phyloP scores from a whole-genome alignment of 1,140 invertebrate species.

The Drosophila repletoides region DNA sequence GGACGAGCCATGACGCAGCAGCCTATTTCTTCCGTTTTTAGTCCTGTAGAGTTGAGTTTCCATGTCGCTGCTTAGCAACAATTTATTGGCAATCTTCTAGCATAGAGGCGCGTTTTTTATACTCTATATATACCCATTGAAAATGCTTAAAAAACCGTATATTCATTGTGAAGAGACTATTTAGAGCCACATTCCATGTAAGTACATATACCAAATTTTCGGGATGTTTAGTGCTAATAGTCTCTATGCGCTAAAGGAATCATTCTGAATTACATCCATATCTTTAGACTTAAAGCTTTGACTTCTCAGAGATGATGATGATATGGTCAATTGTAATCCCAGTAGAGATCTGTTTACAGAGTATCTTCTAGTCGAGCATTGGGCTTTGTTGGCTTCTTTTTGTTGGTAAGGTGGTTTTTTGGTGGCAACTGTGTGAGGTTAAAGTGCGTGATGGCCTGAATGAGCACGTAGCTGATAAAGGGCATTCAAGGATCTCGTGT shows the following conservation, averaged over 20 bases:
- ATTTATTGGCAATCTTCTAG: slow-evolving; percentile 69
- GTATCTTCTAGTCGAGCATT: too few species aligned
- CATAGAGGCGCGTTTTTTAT: slow-evolving; percentile 46
- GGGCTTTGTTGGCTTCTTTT: not conserved
- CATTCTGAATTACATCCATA: too few species aligned
- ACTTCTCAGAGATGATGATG: too few species aligned
- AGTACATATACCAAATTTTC: too few species aligned
- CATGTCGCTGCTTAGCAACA: slow-evolving; percentile 67
- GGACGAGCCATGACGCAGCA: slow-evolving; percentile 19
- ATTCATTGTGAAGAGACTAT: too few species aligned
- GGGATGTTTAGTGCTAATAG: too few species aligned
- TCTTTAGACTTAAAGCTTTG: too few species aligned
- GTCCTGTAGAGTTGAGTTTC: slow-evolving; percentile 22
- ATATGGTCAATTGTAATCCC: too few species aligned
- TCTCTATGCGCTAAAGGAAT: too few species aligned
- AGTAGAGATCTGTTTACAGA: too few species aligned
- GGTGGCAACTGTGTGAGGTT: slow-evolving; percentile 38
- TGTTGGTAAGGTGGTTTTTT: not conserved
- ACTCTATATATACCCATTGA: not conserved
- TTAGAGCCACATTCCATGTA: too few species aligned
- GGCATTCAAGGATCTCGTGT: slow-evolving; percentile 24
- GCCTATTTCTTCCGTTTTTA: slow-evolving; percentile 2
- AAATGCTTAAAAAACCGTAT: too few species aligned
- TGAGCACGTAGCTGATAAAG: slow-evolving; percentile 51
- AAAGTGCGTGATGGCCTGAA: slow-evolving; percentile 60